Percentiles rank a stretch among this genome's conserved stretches.
phyloP scores from a whole-genome alignment of 1,140 invertebrate genomes.

The Battus philenor region DNA sequence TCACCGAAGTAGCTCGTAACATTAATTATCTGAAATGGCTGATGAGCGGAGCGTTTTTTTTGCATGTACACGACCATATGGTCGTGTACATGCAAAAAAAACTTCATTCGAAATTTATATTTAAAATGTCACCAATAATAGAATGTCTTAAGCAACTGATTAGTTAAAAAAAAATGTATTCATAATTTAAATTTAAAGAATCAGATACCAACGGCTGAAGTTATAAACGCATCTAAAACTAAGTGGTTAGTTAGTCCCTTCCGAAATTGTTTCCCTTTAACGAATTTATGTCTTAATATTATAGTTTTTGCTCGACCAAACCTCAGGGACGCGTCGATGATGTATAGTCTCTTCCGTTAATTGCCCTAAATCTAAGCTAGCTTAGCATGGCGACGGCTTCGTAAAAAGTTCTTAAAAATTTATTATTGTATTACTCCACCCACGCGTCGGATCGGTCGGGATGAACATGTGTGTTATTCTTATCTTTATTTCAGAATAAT shows the following conservation, averaged over 20 bases:
- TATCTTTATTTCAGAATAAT: slow-evolving; percentile 15
- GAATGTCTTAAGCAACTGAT: too few species aligned
- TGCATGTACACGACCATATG: too few species aligned
- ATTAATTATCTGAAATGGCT: too few species aligned
- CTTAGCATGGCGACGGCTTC: neutral
- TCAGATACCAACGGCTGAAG: too few species aligned
- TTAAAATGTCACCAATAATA: too few species aligned
- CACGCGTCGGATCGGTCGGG: neutral
- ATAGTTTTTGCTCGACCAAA: slow-evolving; percentile 22
- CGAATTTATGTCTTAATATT: slow-evolving; percentile 29
- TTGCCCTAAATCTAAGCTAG: slow-evolving; percentile 5
- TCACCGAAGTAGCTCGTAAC: too few species aligned
- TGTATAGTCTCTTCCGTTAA: slow-evolving; percentile 10
- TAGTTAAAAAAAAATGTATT: too few species aligned
- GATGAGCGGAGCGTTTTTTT: too few species aligned
- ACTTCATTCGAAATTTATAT: too few species aligned
- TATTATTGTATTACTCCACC: slow-evolving; percentile 14
- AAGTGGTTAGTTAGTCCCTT: slow-evolving; percentile 11
- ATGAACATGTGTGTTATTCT: slow-evolving; percentile 12
- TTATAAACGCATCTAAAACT: too few species aligned
- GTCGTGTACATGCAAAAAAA: too few species aligned
- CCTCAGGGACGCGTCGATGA: slow-evolving; percentile 9
- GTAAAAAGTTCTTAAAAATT: slow-evolving; percentile 3
- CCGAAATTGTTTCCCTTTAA: slow-evolving; percentile 21
- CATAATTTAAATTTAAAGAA: too few species aligned